Conservation (phyloP, 1,140 invertebrate species). For the Psilanteris sp. region DNA sequence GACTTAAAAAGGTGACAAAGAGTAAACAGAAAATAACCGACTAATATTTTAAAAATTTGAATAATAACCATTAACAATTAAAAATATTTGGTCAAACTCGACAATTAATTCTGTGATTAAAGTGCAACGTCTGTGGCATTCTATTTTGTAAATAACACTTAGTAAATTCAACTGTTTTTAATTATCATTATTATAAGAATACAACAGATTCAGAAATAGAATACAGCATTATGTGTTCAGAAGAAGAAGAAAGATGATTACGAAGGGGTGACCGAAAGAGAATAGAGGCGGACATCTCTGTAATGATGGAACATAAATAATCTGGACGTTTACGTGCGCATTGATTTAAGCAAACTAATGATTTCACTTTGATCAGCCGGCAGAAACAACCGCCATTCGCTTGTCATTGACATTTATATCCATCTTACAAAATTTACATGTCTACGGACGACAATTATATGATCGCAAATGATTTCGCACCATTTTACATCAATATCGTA, state of each 20-base stretch:
- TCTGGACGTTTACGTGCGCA: conserved; percentile 79
- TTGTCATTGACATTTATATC: conserved; percentile 80
- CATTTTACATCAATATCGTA: conserved; percentile 54
- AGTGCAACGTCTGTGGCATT: too few relatives aligned
- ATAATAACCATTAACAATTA: too few relatives aligned
- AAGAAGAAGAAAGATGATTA: conserved; percentile 57
- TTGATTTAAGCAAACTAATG: conserved; percentile 81
- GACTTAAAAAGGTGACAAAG: too few relatives aligned
- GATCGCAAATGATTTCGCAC: conserved; percentile 58
- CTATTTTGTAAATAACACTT: too few relatives aligned
- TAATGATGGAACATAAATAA: conserved; percentile 81
- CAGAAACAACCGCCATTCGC: conserved; percentile 71
- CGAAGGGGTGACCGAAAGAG: conserved; percentile 61
- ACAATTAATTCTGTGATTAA: too few relatives aligned
- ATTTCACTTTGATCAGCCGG: conserved; percentile 79
- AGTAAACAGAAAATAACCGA: too few relatives aligned
- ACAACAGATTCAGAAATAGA: conserved; percentile 56
- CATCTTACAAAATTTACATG: conserved; percentile 77
- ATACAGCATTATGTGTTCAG: conserved; percentile 19
- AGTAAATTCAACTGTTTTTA: conserved; percentile 45
- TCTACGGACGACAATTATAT: conserved; percentile 78
- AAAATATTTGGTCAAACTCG: too few relatives aligned
- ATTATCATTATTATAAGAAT: conserved; percentile 50
- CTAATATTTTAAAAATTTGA: too few relatives aligned
- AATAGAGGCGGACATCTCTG: conserved; percentile 74